These are phyloP conservation scores for Dione vanillae DNA, from an alignment of 2,888 invertebrate genomes.

Conservation along the genomic window DNA sequence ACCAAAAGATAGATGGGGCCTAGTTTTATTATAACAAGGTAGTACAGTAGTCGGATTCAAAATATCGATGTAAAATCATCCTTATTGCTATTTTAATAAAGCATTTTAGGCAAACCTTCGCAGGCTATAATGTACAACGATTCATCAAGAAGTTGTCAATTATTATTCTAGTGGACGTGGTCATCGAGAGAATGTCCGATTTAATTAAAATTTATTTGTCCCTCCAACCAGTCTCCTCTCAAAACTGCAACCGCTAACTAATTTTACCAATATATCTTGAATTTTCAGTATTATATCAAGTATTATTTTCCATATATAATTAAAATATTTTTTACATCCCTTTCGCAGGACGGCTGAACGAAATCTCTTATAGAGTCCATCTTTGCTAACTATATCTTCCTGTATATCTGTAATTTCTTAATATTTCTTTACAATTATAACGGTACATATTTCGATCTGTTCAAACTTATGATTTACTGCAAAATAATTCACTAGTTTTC, in stretches of 20 bases:
- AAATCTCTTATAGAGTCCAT: too few relatives aligned
- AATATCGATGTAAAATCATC: conserved; percentile 25
- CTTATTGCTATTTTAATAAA: conserved; percentile 33
- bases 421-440: too few relatives aligned
- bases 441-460: not conserved
- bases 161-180: conserved; percentile 67
- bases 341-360: too few relatives aligned
- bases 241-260: conserved; percentile 35
- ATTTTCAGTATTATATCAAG: too few relatives aligned
- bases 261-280: too few relatives aligned
- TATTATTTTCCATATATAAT: not conserved
- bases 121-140: conserved; percentile 56
- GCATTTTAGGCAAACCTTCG: conserved; percentile 11
- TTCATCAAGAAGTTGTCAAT: conserved; percentile 82
- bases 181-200: conserved; percentile 66
- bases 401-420: too few relatives aligned
- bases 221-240: conserved; percentile 42
- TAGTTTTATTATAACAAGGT: conserved; percentile 77
- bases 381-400: too few relatives aligned
- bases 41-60: conserved; percentile 46
- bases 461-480: conserved; percentile 17
- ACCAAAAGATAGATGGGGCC: conserved; percentile 73
- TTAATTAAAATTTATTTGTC: conserved; percentile 83
- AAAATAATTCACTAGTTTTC: conserved; percentile 16
- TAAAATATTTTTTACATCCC: too few relatives aligned